Conservation (phyloP, 2,888 invertebrate genomes). For the Octonoba sinensis region DNA sequence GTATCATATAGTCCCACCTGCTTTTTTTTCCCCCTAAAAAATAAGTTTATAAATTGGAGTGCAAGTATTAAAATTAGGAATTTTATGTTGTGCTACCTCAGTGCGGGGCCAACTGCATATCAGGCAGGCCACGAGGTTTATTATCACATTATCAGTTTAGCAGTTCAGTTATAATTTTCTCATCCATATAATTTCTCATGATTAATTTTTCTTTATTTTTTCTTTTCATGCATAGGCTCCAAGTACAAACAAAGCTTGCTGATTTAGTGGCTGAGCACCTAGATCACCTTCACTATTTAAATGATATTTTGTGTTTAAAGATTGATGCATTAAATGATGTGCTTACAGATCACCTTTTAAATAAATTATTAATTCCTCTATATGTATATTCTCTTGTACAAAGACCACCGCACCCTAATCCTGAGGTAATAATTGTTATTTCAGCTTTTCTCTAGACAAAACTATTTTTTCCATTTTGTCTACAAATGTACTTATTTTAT, state of each 20-base stretch:
- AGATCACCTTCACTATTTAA: constrained; percentile 96
- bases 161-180: background rate
- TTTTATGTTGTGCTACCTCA: no score
- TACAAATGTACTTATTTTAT: no score
- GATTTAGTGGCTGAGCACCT: constrained; percentile 97
- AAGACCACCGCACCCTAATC: constrained; percentile 68
- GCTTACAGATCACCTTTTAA: constrained; percentile 91
- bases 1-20: no score
- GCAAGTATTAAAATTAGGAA: no score
- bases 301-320: constrained; percentile 93
- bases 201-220: background rate
- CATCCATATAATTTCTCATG: background rate
- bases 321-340: constrained; percentile 94
- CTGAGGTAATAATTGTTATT: constrained; percentile 61
- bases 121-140: no score
- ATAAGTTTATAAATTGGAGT: no score
- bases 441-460: background rate
- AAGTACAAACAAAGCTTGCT: constrained; percentile 90
- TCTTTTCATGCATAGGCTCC: constrained; percentile 78
- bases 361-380: constrained; percentile 91
- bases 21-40: no score
- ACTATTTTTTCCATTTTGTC: no score
- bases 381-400: constrained; percentile 89
- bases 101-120: no score
- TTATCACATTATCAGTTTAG: no score